Evolutionary conservation across 2,113 vertebrate species (phyloP), one percentile per base, ranked within the genome.

Genomic region (Electrona antarctica): DNA sequence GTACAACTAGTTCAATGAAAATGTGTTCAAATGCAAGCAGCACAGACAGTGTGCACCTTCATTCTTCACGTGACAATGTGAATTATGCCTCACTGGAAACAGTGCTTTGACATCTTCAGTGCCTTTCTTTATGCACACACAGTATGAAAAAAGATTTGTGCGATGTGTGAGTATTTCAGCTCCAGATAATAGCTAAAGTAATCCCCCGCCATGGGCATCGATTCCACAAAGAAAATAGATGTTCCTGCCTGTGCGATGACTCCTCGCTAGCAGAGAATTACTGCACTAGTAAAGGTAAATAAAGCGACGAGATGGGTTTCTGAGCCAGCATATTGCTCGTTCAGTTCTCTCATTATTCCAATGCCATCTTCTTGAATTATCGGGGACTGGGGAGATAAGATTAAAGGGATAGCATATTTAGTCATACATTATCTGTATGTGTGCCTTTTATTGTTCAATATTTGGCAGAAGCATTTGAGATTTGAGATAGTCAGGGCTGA

Each of bases 21-120:
- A 41, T 41, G 33, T 41, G 33, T 4, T 41, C 1, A 41, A 41
- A 41, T 41, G 33, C 33, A 41, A 41, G 33, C 33, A 41, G 33
- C 33, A 41, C 33, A 21, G 21, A 21, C 21, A 21, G 21, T 21
- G 21, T 21, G 21, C 21, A 41, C 33, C 33, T 71, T 62, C 46
- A 56, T 41, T 41, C 51, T 77, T 77, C 29, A 67, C 67, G 77
- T 68, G 33, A 51, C 51, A 70, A 69, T 76, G 10, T 48, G 8
- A n/a, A 13, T n/a, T 45, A 49, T n/a, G 3, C 10, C 29, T 33
- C 48, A 41, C 1, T 55, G 12, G 13, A 52, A 60, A 59, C 58
- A 33, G 50, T 54, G 28, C 28, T 29, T 54, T 71, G 46, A 71
- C 74, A 71, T 52, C 48, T 69, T 69, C 54, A 41, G 64, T 68